Base-by-base conservation (phyloP, 2,113 vertebrate species). In the Etia nguti region DNA sequence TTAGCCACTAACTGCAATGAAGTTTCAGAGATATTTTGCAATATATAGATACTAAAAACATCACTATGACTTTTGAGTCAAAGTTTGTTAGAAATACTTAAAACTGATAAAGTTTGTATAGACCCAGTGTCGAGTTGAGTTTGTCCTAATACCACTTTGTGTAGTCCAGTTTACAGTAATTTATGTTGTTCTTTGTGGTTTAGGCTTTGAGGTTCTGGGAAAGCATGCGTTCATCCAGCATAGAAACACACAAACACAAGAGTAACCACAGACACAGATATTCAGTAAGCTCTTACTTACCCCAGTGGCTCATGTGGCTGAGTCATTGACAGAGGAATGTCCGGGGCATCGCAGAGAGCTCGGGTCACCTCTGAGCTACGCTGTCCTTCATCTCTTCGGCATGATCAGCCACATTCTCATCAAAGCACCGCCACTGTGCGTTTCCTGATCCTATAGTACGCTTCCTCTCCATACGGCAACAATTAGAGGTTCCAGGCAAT, bases 401-500 rank as follows among this genome's bases (percentile, higher is more conserved):
- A 34, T 54, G 88, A 91, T 89, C 75, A 87, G 70, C 80, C 83
- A 2, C 59, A 13, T 84, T 86, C 16, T 85, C 88, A 91, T 93
- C 91, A 95, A 92, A 94, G 92, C 20, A 3, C 73, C 43, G 31
- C 83, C 79, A 43, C 84, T 15, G 46, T 46, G 31, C 34, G 57
- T 88, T 93, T 88, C 86, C 86, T 90, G 90, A 89, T 60, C 65
- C 83, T 82, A 55, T 85, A 20, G 88, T 82, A 38, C 70, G 89
- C 91, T 91, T 87, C 80, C 79, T 88, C 59, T 55, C 46, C 90
- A 95, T 93, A 90, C 46, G 88, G 94, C 90, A 94, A 83, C 93
- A 94, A 94, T 95, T 95, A 94, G 36, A 91, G 86, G 70, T 89
- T 92, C 90, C 88, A 89, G 92, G 89, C 87, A 89, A 52, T 56